Evolutionary conservation across 1,140 invertebrate species (phyloP).

Genomic region (Dendroctonus ponderosae): DNA sequence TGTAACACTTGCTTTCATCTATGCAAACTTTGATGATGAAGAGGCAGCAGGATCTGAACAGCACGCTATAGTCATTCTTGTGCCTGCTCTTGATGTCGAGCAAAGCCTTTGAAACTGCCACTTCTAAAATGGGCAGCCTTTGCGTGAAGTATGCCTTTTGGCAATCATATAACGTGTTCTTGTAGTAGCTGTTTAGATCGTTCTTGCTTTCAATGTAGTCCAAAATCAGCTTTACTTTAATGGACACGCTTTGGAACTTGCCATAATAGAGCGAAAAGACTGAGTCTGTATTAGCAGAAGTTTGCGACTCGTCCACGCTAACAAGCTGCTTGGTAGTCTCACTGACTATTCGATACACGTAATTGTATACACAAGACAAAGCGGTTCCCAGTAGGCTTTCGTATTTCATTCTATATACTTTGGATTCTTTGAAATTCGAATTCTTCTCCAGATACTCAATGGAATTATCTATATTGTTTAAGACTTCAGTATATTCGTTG

Average conservation of each 20-base stretch:
- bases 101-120: constrained; percentile 76
- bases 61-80: constrained; percentile 81
- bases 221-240: constrained; percentile 78
- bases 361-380: constrained; percentile 57
- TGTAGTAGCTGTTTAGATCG: constrained; percentile 71
- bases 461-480: constrained; percentile 84
- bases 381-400: constrained; percentile 70
- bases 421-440: constrained; percentile 74
- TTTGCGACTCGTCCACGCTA: constrained; percentile 40
- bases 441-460: constrained; percentile 77
- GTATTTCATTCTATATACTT: constrained; percentile 78
- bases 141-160: constrained; percentile 83
- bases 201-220: constrained; percentile 74
- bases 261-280: constrained; percentile 91
- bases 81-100: constrained; percentile 67
- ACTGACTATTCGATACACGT: constrained; percentile 43
- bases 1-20: constrained; percentile 87
- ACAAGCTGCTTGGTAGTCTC: constrained; percentile 74
- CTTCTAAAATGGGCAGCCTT: constrained; percentile 69
- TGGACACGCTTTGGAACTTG: constrained; percentile 86
- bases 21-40: constrained; percentile 88
- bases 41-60: constrained; percentile 84
- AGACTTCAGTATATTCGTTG: constrained; percentile 76
- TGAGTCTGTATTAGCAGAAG: constrained; percentile 59
- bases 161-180: constrained; percentile 74